These are phyloP conservation scores for Sitta carolinensis DNA, from an alignment of 2,797 vertebrate species.

Conservation along the genomic window DNA sequence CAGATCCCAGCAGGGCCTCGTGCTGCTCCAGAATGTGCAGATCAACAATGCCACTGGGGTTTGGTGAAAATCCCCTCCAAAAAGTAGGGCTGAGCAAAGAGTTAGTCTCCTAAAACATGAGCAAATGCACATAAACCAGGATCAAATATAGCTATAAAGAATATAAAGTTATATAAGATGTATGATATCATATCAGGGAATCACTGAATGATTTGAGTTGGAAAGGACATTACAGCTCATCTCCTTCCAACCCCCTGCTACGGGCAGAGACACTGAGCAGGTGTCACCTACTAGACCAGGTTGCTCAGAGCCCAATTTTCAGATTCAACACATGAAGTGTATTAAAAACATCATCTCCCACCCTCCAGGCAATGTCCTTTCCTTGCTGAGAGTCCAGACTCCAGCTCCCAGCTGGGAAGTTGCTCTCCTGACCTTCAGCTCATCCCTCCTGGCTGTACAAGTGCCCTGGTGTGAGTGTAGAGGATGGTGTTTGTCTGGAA, in stretches of 20 bases:
- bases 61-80: background rate
- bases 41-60: accelerated
- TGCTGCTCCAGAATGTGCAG: background rate
- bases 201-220: background rate
- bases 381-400: background rate
- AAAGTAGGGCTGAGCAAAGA: background rate
- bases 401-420: background rate
- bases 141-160: background rate
- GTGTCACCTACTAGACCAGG: background rate
- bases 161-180: background rate
- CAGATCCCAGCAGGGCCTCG: background rate
- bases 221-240: background rate
- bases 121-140: background rate
- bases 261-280: background rate
- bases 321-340: background rate
- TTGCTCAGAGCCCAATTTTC: background rate
- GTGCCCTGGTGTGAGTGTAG: background rate
- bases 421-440: background rate
- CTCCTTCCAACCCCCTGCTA: background rate
- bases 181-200: background rate
- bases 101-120: background rate
- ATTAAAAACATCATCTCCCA: background rate
- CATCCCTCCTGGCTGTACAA: background rate
- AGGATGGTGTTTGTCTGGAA: background rate
- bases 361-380: background rate